Evolutionary conservation across 2,113 vertebrate species (phyloP), one percentile per base, ranked within the genome.

Genomic region (Neoarius graeffei): DNA sequence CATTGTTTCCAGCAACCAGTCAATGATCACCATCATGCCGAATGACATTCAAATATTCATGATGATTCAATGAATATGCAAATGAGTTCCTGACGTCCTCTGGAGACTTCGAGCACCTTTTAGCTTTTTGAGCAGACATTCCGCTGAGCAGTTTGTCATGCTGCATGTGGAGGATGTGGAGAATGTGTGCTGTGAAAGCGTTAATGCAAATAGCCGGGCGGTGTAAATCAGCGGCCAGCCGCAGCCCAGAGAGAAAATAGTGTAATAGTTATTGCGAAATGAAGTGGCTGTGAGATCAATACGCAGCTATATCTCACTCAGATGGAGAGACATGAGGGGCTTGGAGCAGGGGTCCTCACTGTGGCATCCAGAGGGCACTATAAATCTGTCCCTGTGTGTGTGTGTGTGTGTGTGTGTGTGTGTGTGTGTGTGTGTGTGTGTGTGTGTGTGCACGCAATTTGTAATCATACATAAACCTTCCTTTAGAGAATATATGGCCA

Each of bases 261-360:
- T 95, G 95, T 98, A 97, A 98, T 98, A 97, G 97, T 98, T 98
- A 98, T 98, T 97, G 97, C 97, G 92, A 97, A 98, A 97, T 97
- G 97, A 98, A 98, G 97, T 97, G 97, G 97, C 97, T 94, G 94
- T 93, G 96, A 97, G 97, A 99, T 99, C 98, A 98, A 99, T 99
- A 99, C 96, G 95, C 95, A 94, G 96, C 96, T 97, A 97, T 97
- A 97, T 97, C 96, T 97, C 97, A 96, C 96, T 97, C 96, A 96
- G 96, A 97, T 96, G 97, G 97, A 98, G 97, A 98, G 97, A 96
- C 88, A 87, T 20, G 90, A 95, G 95, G 96, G 96, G 96, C 97
- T 97, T 96, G 97, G 97, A 98, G 95, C 96, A 95, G 95, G 96
- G 95, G 97, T 97, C 96, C 95, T 94, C 96, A 97, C 54, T 30